Base-by-base conservation (phyloP, 2,113 vertebrate species). In the Calyptommatus sinebrachiatus region DNA sequence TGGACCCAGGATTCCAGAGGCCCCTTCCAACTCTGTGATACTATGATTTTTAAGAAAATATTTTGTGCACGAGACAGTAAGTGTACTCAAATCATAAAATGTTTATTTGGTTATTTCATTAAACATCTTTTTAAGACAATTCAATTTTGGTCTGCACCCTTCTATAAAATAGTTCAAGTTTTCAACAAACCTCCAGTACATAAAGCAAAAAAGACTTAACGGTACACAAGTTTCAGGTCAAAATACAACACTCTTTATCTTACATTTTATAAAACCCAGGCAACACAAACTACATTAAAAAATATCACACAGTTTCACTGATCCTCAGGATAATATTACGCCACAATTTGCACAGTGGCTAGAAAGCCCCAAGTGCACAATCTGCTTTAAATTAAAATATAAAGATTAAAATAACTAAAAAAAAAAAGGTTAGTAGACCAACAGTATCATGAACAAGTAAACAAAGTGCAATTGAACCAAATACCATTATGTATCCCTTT, bases 101-200 rank as follows among this genome's bases (percentile, higher is more conserved):
- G 84, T 92, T 95, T 95, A 95, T 95, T 95, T 90, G 92, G 93
- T 92, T 93, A 93, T 88, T 92, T 91, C 90, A 90, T 92, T 90
- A 93, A 94, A 94, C 92, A 94, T 92, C 89, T 94, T 50, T n/a
- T 93, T 88, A 92, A 91, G 93, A 94, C 86, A 77, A 89, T 92
- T 92, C 93, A 70, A 86, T 93, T 93, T 93, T 95, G 92, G 92
- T 94, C 89, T 71, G 92, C 86, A 94, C 91, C 93, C 84, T 94
- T 93, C 94, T 95, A 95, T 89, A 95, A 95, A 95, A 95, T 92
- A 89, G 92, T 95, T 95, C 93, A 95, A 95, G 91, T 95, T 94
- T 94, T 94, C 93, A 92, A 92, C 90, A 92, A 94, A 92, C 93
- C 93, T 95, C 91, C 90, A 70, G 91, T 92, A 95, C 93, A 91